phyloP scores from a whole-genome alignment of 2,797 vertebrate genomes.

The Antennarius maculatus region DNA sequence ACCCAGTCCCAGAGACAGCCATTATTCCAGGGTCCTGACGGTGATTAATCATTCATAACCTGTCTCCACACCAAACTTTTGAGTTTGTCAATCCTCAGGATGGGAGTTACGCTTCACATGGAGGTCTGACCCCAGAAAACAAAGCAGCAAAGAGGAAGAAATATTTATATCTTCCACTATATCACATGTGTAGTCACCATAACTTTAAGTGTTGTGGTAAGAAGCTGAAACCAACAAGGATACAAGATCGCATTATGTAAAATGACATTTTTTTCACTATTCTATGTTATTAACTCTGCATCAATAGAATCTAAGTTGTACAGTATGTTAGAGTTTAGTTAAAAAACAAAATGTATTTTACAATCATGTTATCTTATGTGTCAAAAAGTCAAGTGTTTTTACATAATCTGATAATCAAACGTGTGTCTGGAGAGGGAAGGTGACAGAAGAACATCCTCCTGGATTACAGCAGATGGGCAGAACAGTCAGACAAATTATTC shows the following conservation, averaged over 20 bases:
- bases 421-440: slow-evolving; percentile 13
- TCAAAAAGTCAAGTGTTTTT: not conserved
- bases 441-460: slow-evolving; percentile 18
- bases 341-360: too few species aligned
- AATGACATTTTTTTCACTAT: not conserved
- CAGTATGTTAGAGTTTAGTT: not conserved
- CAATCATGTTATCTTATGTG: too few species aligned
- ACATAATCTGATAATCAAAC: not conserved
- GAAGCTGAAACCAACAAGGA: not conserved
- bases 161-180: not conserved
- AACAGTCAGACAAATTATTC: slow-evolving; percentile 77
- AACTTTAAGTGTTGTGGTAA: not conserved
- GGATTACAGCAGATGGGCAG: slow-evolving; percentile 71
- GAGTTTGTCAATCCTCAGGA: slow-evolving; percentile 48
- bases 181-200: not conserved
- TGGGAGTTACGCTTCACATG: slow-evolving; percentile 22
- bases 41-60: slow-evolving; percentile 76
- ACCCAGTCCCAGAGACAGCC: slow-evolving; percentile 68
- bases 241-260: not conserved
- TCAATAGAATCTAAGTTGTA: too few species aligned
- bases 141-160: slow-evolving; percentile 9
- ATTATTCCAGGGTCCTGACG: slow-evolving; percentile 68
- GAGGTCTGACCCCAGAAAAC: slow-evolving; percentile 1
- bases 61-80: slow-evolving; percentile 64
- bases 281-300: not conserved